phyloP scores from a whole-genome alignment of 2,888 invertebrate genomes.

The Amphipyra tragopoginis region DNA sequence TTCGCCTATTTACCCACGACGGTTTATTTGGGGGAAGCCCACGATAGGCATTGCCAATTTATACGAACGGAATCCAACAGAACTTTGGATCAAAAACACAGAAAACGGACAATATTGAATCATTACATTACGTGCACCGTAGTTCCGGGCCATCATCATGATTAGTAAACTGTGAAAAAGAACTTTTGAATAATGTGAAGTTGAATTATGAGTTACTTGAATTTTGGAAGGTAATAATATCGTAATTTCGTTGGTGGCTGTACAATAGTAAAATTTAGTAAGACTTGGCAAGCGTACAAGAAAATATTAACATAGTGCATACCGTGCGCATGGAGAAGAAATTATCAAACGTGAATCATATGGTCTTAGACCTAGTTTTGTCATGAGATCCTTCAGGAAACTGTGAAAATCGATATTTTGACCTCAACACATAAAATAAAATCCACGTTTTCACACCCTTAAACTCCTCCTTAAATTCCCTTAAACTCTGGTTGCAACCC shows the following conservation, averaged over 20 bases:
- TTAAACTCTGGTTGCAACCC: too few species aligned
- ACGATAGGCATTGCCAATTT: neutral
- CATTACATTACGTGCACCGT: too few species aligned
- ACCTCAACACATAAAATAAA: neutral
- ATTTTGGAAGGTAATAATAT: slow-evolving; percentile 35
- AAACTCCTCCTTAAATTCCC: too few species aligned
- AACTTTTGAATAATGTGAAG: neutral
- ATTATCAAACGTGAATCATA: slow-evolving; percentile 47
- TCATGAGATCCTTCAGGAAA: slow-evolving; percentile 14
- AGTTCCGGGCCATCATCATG: too few species aligned
- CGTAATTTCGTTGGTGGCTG: slow-evolving; percentile 45
- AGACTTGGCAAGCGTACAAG: slow-evolving; percentile 63
- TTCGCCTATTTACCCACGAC: neutral
- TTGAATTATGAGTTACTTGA: slow-evolving; percentile 12
- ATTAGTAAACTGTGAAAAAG: too few species aligned
- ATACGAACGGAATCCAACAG: slow-evolving; percentile 5
- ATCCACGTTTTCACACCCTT: too few species aligned
- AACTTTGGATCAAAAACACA: neutral
- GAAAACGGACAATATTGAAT: too few species aligned
- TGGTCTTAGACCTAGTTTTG: slow-evolving; percentile 35
- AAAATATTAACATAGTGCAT: slow-evolving; percentile 65
- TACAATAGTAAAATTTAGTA: slow-evolving; percentile 52
- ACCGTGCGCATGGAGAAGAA: slow-evolving; percentile 50
- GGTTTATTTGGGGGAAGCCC: neutral
- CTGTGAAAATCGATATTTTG: neutral